These are phyloP conservation scores for Tenthredo scrophulariae DNA, from an alignment of 2,888 invertebrate genomes.

Conservation along the genomic window DNA sequence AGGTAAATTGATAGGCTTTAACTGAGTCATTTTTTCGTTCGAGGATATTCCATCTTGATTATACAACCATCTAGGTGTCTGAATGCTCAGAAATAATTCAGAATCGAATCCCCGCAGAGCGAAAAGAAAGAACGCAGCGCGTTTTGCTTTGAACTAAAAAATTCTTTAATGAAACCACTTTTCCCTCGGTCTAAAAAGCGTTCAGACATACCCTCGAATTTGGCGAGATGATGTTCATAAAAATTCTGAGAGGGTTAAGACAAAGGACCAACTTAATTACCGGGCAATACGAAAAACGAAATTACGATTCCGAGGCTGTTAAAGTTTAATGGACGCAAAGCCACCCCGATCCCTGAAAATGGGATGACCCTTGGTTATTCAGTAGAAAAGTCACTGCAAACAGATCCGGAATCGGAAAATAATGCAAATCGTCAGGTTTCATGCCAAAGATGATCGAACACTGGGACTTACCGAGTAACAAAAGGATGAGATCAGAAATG, in stretches of 20 bases:
- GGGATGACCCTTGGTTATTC: not conserved
- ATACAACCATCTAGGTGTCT: not conserved
- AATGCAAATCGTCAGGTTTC: not conserved
- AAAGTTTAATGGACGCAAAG: not conserved
- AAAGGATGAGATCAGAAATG: constrained; percentile 89
- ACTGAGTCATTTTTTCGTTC: not conserved
- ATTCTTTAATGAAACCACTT: not conserved
- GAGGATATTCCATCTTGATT: not conserved
- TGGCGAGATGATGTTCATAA: not conserved
- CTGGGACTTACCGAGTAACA: constrained; percentile 87
- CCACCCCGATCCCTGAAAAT: not conserved
- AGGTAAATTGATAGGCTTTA: not conserved
- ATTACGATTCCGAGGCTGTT: not conserved
- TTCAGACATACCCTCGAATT: not conserved
- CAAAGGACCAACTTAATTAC: not conserved
- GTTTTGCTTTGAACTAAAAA: not conserved
- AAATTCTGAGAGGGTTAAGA: not conserved
- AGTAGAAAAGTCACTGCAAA: not conserved
- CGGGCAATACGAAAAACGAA: not conserved
- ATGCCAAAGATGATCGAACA: not conserved
- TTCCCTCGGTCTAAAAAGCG: not conserved
- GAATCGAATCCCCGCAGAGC: not conserved
- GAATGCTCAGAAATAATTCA: not conserved
- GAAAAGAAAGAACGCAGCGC: not conserved
- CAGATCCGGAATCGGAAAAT: not conserved